Evolutionary conservation across 1,140 invertebrate species (phyloP), one percentile per base, ranked within the genome.

Genomic region (Drosophila insularis): DNA sequence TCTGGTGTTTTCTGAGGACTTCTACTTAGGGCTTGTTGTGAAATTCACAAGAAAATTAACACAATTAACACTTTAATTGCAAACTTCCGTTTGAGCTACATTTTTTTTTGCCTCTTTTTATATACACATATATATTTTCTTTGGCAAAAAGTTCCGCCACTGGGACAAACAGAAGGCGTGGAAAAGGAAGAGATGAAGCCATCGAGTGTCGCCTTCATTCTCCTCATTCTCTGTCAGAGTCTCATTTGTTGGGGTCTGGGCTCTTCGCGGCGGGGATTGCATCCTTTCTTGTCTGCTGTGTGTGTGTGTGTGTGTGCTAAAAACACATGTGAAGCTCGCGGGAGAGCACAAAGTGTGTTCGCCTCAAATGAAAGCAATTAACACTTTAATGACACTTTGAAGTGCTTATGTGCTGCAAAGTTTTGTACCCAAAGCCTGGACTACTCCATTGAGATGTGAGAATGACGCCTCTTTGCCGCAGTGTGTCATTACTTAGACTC

Each of bases 51-150:
- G 81, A 80, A 86, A 86, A 86, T 86, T 86, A 86, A 86, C 82
- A 86, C 82, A 86, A 86, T 87, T 86, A 86, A 86, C 82, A 87
- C 82, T 87, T 89, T 86, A 86, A 86, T 86, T 86, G 84, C 82
- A 21, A 87, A 82, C 82, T 86, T 86, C 82, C 82, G 82, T 67
- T 77, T 82, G 82, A 72, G 53, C 82, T 71, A 82, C 79, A 69
- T 81, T 87, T 71, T 23, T 55, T 55, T 63, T 67, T 21, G 4
- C 6, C 19, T 69, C 35, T 39, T 40, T 46, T 17, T 17, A 7
- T 17, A 7, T 43, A 6, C 17, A 5, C 17, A 5, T 40, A 4
- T 8, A 14, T 19, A 1, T 37, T 0, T 61, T 72, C 78, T 78
- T 74, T 72, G 63, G 21, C 67, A 87, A 79, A 58, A 75, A 80